These are phyloP conservation scores for Tolmerus cingulatus DNA, from an alignment of 2,888 invertebrate genomes.

Conservation along the genomic window DNA sequence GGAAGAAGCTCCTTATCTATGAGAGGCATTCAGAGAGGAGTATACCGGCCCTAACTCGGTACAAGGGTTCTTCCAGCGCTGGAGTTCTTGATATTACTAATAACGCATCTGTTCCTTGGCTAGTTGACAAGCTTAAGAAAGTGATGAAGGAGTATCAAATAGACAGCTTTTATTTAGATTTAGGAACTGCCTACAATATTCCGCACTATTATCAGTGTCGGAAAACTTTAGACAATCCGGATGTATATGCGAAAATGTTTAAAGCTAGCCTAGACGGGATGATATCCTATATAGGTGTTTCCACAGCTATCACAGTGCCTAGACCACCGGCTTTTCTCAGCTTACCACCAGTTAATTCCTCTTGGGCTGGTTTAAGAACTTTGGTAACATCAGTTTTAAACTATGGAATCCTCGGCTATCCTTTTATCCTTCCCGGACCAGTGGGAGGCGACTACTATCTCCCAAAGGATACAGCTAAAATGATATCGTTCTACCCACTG, in stretches of 20 bases:
- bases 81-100: constrained; percentile 89
- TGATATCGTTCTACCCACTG: constrained; percentile 66
- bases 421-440: constrained; percentile 91
- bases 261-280: constrained; percentile 71
- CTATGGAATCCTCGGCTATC: constrained; percentile 90
- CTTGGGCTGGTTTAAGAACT: constrained; percentile 84
- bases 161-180: constrained; percentile 84
- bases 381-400: constrained; percentile 88
- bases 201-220: constrained; percentile 86
- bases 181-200: constrained; percentile 84
- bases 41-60: constrained; percentile 84
- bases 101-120: constrained; percentile 81
- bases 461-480: constrained; percentile 65
- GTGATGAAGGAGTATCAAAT: constrained; percentile 79
- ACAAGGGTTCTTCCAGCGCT: constrained; percentile 81
- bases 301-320: constrained; percentile 82
- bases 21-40: constrained; percentile 79
- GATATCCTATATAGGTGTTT: constrained; percentile 76
- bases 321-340: constrained; percentile 86
- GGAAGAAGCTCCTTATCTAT: constrained; percentile 77
- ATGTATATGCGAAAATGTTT: constrained; percentile 81
- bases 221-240: constrained; percentile 77
- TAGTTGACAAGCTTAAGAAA: constrained; percentile 74
- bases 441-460: constrained; percentile 88
- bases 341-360: constrained; percentile 83